A percentile compares a stretch with the other conserved stretches of the same genome.
Conservation (phyloP, 2,113 vertebrate species). For the Labeo rohita region DNA sequence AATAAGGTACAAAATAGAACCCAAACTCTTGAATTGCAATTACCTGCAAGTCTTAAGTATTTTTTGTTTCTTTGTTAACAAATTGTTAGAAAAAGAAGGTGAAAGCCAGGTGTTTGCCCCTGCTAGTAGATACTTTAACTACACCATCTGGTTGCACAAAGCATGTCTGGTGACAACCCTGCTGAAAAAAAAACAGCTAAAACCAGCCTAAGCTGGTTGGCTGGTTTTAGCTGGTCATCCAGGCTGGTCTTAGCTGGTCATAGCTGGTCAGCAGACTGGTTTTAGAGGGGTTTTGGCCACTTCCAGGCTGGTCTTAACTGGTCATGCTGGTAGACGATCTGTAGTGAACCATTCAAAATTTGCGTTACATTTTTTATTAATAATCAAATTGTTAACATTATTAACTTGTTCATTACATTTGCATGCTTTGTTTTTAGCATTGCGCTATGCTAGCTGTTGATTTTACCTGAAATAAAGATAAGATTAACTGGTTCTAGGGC, state of each 20-base stretch:
- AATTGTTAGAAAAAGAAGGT: neutral
- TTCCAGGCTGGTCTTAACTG: too few species aligned
- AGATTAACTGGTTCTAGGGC: too few species aligned
- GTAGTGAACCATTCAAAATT: too few species aligned
- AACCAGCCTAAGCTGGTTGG: too few species aligned
- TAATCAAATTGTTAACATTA: neutral
- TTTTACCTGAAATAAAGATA: too few species aligned
- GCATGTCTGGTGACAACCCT: neutral
- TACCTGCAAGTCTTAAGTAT: neutral
- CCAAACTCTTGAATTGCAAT: neutral
- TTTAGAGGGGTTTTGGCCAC: too few species aligned
- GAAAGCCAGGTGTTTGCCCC: too few species aligned
- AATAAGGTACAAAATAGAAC: neutral
- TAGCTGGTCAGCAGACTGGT: too few species aligned
- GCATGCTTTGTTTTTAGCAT: neutral
- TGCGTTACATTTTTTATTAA: neutral
- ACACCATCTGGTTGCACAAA: neutral
- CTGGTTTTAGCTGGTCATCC: neutral
- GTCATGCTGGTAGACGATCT: too few species aligned
- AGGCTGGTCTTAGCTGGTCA: too few species aligned
- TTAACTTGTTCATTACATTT: neutral
- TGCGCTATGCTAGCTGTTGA: neutral
- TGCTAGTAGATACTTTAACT: neutral
- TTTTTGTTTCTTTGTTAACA: constrained; percentile 2
- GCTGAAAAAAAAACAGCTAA: too few species aligned